phyloP scores from a whole-genome alignment of 1,140 invertebrate species.

The Drosophila nikananu region DNA sequence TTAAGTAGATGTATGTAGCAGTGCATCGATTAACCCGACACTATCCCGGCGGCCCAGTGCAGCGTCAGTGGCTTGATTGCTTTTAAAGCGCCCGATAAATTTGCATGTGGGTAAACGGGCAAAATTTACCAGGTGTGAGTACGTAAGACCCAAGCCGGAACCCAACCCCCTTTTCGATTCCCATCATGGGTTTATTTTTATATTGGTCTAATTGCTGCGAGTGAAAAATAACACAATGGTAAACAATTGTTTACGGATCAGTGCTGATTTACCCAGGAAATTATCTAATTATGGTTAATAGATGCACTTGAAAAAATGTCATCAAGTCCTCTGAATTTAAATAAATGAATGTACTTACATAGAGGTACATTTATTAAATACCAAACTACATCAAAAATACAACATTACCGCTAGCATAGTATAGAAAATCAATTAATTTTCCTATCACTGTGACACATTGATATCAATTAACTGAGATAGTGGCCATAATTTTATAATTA shows the following conservation, averaged over 20 bases:
- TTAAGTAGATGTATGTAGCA: background rate
- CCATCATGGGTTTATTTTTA: background rate
- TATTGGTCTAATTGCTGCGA: conserved; percentile 29
- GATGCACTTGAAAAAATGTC: background rate
- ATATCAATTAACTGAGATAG: conserved; percentile 2
- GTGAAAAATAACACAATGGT: conserved; percentile 27
- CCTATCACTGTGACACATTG: conserved; percentile 1
- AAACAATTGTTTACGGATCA: conserved; percentile 32
- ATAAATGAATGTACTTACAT: background rate
- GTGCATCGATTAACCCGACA: conserved; percentile 8
- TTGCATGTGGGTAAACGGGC: conserved; percentile 15
- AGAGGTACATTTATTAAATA: background rate
- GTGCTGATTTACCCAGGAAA: conserved; percentile 22
- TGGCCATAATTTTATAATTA: conserved; percentile 14
- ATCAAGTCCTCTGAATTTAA: background rate
- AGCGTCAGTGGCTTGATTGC: conserved; percentile 18
- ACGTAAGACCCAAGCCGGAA: no score
- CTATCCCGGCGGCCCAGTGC: conserved; percentile 1
- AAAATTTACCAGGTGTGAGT: background rate
- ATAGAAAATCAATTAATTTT: background rate
- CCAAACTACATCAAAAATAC: background rate
- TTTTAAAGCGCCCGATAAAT: conserved; percentile 25
- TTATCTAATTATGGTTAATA: conserved; percentile 19
- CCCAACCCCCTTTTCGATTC: background rate
- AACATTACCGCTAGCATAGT: background rate